Percentiles rank a stretch among this genome's conserved stretches.
phyloP scores from a whole-genome alignment of 1,140 invertebrate species.

The Halotydeus destructor region DNA sequence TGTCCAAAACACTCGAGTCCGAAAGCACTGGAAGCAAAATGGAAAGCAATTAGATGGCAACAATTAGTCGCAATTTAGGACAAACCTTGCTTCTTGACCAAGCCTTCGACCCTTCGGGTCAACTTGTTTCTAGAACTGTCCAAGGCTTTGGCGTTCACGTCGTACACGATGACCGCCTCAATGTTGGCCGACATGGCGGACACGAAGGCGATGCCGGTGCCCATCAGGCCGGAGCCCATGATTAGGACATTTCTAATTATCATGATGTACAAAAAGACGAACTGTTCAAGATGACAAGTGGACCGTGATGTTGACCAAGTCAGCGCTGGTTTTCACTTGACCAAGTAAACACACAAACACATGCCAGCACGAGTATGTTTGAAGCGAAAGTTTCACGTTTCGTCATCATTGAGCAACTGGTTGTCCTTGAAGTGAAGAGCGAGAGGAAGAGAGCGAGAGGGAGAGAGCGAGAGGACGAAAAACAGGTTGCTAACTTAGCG shows the following conservation, averaged over 20 bases:
- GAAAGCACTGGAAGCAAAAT: neutral
- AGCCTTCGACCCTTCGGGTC: constrained; percentile 39
- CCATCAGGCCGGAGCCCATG: constrained; percentile 52
- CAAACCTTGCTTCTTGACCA: constrained; percentile 42
- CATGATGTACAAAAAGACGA: neutral
- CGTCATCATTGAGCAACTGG: no score
- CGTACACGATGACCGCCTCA: constrained; percentile 29
- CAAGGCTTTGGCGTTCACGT: constrained; percentile 42
- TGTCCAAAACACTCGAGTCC: constrained; percentile 1
- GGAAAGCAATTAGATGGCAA: neutral
- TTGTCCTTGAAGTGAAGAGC: no score
- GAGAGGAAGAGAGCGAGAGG: no score
- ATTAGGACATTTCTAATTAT: constrained; percentile 56
- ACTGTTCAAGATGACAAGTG: no score
- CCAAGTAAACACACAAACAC: no score
- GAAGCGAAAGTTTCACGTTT: no score
- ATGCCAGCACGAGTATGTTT: no score
- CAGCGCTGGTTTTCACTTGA: no score
- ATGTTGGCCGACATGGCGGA: constrained; percentile 10
- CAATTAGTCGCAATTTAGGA: neutral
- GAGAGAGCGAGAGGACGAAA: no score
- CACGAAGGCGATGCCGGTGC: constrained; percentile 47
- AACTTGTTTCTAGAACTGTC: constrained; percentile 46
- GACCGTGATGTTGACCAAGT: no score
- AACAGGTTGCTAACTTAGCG: no score